Evolutionary conservation across 2,113 vertebrate genomes (phyloP), one percentile per base, ranked within the genome.

Genomic region (Cromileptes altivelis): DNA sequence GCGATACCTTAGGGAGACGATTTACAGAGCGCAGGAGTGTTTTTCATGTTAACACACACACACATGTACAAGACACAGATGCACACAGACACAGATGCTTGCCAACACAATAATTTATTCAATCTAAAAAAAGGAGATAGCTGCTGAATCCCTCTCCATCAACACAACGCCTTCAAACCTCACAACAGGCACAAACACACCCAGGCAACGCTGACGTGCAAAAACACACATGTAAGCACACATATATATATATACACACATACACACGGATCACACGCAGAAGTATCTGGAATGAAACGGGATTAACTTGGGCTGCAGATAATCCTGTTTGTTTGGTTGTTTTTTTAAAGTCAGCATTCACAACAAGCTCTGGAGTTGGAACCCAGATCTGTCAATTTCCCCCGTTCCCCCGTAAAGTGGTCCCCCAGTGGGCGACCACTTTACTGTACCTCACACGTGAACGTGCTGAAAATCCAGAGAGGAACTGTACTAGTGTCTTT

Each of bases 291-390:
- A 83, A 77, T 87, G 78, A 84, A 91, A 89, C 76, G n/a, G 85
- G 89, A 91, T 92, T 91, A 92, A 75, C 85, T 79, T 65, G 80
- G 56, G 76, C 80, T 85, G 53, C 63, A 61, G 80, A 77, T 91
- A 92, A 93, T 92, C 90, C 88, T 86, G 89, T 91, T 92, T 94
- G 86, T 89, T 88, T 78, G 71, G 17, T 82, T 85, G 81, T 77
- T 71, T 60, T 79, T 79, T 55, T 77, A 6, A 61, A 88, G 78
- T 71, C 76, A 37, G 56, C 56, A 71, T 88, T 75, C 79, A 73
- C 61, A 84, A 73, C 78, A 64, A 73, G 89, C 72, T 84, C 73
- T 4, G 14, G 67, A 85, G 81, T 89, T 76, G 17, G 88, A 94
- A 91, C 90, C 89, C 49, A 81, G 81, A 90, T 92, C 86, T 93